Conservation (phyloP, 2,797 vertebrate species). For the Mareca strepera region DNA sequence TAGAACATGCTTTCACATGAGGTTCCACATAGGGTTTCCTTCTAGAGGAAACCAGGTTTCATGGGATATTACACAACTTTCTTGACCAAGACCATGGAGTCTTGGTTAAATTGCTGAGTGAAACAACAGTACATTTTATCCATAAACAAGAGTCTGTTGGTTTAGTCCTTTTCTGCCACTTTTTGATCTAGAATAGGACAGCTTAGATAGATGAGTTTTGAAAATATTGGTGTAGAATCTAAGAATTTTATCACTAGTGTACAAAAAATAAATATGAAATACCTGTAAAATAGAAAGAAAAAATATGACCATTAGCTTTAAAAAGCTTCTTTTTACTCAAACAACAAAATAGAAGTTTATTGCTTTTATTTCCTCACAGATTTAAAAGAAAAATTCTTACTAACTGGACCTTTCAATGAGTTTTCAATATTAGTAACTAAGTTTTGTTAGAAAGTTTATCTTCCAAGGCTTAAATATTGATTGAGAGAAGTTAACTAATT, state of each 20-base stretch:
- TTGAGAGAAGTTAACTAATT: not conserved
- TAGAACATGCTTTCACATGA: not conserved
- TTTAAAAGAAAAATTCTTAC: not conserved
- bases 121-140: not conserved
- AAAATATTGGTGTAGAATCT: no score
- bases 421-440: not conserved
- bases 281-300: not conserved
- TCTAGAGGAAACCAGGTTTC: not conserved
- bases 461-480: not conserved
- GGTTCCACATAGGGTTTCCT: not conserved
- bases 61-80: not conserved
- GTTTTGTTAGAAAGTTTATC: not conserved
- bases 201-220: no score
- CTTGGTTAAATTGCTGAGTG: not conserved
- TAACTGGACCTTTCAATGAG: not conserved
- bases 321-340: not conserved
- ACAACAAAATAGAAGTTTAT: not conserved
- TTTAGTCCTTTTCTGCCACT: not conserved
- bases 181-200: not conserved
- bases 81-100: not conserved
- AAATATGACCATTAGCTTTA: not conserved
- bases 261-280: not conserved
- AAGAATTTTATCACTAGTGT: no score
- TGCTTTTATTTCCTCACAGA: not conserved
- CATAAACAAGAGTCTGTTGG: not conserved